Conservation (phyloP, 2,888 invertebrate genomes). For the Podotricha telesiphe region DNA sequence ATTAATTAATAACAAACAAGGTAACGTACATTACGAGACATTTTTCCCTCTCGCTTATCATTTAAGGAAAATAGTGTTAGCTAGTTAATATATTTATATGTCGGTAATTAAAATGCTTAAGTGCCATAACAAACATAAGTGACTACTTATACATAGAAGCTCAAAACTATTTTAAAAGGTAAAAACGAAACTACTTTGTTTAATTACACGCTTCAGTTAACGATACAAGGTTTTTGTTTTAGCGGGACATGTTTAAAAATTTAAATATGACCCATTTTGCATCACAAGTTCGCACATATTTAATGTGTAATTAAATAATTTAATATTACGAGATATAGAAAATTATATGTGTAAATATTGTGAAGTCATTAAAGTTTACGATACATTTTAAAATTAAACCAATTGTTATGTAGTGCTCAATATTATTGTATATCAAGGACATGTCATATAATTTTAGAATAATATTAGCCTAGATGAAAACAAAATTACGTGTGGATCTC, state of each 20-base stretch:
- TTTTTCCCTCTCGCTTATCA: conserved; percentile 62
- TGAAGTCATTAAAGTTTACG: background rate
- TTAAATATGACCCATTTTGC: conserved; percentile 39
- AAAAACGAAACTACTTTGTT: conserved; percentile 43
- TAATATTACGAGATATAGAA: background rate
- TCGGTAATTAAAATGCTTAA: conserved; percentile 42
- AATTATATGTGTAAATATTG: too few relatives aligned
- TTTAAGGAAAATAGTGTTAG: conserved; percentile 57
- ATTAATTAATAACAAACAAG: conserved; percentile 43
- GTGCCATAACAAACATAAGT: conserved; percentile 39
- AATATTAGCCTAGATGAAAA: conserved; percentile 29
- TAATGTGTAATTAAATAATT: background rate
- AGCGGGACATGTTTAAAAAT: conserved; percentile 49
- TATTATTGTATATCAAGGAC: background rate
- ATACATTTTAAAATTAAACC: background rate
- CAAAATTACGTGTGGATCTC: conserved; percentile 45
- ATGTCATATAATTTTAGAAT: background rate
- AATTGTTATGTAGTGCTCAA: background rate
- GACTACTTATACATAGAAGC: conserved; percentile 31
- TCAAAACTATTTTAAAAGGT: conserved; percentile 40
- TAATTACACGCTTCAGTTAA: conserved; percentile 49
- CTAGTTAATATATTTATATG: conserved; percentile 40
- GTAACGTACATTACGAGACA: conserved; percentile 37
- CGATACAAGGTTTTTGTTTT: conserved; percentile 58
- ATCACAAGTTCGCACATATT: conserved; percentile 2